phyloP scores from a whole-genome alignment of 2,113 vertebrate species.

The Eleginops maclovinus region DNA sequence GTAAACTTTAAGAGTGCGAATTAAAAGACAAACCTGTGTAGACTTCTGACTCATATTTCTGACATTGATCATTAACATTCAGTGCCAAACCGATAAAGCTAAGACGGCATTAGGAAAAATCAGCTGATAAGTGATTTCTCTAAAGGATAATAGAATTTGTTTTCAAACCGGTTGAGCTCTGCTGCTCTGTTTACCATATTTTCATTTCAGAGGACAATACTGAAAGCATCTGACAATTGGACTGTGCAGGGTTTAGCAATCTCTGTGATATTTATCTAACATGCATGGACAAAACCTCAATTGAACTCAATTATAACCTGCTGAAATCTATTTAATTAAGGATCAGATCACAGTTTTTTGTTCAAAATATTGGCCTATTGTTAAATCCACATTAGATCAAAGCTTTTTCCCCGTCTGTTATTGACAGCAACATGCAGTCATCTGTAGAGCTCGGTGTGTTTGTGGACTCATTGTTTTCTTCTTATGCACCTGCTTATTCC shows the following conservation, averaged over 20 bases:
- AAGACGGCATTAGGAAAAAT: background rate
- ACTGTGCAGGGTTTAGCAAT: constrained; percentile 13
- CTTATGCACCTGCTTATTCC: constrained; percentile 75
- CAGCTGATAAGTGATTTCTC: background rate
- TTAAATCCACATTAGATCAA: constrained; percentile 10
- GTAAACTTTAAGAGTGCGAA: background rate
- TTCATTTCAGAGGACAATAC: constrained; percentile 39
- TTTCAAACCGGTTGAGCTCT: constrained; percentile 14
- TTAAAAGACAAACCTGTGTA: constrained; percentile 6
- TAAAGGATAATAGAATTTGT: background rate
- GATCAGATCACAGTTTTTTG: constrained; percentile 21
- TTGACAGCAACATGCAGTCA: constrained; percentile 23
- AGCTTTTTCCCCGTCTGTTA: constrained; percentile 23
- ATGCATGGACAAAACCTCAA: constrained; percentile 20
- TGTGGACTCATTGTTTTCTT: constrained; percentile 53
- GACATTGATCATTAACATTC: constrained; percentile 13
- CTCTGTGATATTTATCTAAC: constrained; percentile 56
- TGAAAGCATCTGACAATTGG: constrained; percentile 45
- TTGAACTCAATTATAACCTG: constrained; percentile 7
- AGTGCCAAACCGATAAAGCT: background rate
- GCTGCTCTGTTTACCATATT: constrained; percentile 36
- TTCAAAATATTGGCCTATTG: background rate
- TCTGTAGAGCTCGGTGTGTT: constrained; percentile 27
- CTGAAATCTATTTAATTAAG: constrained; percentile 13
- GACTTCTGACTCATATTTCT: background rate